Base-by-base conservation (phyloP, 2,797 vertebrate species). In the Spondyliosoma cantharus region DNA sequence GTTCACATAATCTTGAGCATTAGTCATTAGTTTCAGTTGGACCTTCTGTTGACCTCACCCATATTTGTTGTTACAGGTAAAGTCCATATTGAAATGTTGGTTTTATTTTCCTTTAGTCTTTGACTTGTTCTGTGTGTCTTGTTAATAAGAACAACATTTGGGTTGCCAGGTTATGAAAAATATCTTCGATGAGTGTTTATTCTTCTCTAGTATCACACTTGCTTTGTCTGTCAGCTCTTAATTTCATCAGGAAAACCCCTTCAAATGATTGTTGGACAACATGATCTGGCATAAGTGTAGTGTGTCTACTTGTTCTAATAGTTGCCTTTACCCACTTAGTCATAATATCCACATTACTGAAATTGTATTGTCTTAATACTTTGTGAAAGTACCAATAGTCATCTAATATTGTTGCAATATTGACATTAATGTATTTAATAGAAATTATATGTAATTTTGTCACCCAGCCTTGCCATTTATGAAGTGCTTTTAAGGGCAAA, bases 61-160 rank as follows among this genome's bases (percentile, higher is more conserved):
- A 25, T 64, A 70, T 83, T 81, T 77, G 64, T 32, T 50, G 13
- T 49, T 63, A 57, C 64, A 69, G 58, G 16, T 50, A 74, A 82
- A 76, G 81, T 77, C 74, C 43, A 20, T 5, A 8, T 3, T 65
- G 52, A 78, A 66, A 53, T 61, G 25, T 52, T 12, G 8, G 12
- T 15, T n/a, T 5, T 32, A 7, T 52, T 42, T 46, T 42, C 9
- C 11, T 57, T 45, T 11, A 16, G 2, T 37, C 7, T n/a, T 29
- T 54, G 20, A 50, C n/a, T 20, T 16, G 24, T 71, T 43, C 50
- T 1, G 2, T 29, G 24, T 59, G 16, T 65, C 20, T n/a, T 50
- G 46, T 50, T 29, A 29, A 7, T 64, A 7, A 1, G 27, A 52
- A 32, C 7, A 19, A 6, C 12, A 4, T 27, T 66, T 58, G 13